A percentile compares a stretch with the other conserved stretches of the same genome.
Evolutionary conservation across 2,113 vertebrate genomes (phyloP).

Genomic region (Ploceus nigricollis): DNA sequence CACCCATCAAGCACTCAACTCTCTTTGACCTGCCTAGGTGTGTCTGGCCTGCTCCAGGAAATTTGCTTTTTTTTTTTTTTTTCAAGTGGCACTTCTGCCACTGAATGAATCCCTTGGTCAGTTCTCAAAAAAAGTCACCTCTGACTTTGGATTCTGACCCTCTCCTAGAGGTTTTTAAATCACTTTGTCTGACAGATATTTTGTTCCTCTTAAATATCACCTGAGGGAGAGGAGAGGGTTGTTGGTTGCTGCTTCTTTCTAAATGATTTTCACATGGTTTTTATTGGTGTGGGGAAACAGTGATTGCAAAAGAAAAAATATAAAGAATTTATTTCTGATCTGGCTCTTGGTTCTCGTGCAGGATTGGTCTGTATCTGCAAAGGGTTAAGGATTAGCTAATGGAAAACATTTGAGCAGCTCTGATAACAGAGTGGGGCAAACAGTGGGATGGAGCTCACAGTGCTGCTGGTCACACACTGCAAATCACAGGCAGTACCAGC

Average conservation of each 20-base stretch:
- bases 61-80: neutral
- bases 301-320: neutral
- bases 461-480: neutral
- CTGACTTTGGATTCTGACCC: neutral
- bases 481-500: neutral
- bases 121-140: neutral
- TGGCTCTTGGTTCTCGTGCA: neutral
- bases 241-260: neutral
- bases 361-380: neutral
- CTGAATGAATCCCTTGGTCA: neutral
- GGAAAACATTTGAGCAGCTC: conserved; percentile 1
- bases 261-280: neutral
- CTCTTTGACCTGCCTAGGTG: neutral
- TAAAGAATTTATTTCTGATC: neutral
- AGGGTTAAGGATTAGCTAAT: conserved; percentile 8
- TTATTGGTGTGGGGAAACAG: neutral
- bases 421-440: neutral
- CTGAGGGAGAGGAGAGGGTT: neutral
- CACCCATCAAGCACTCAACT: neutral
- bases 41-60: neutral
- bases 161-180: neutral
- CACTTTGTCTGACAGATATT: neutral
- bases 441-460: neutral
- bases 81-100: neutral
- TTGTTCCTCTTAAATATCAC: neutral